Percentiles rank a stretch among this genome's conserved stretches.
phyloP scores from a whole-genome alignment of 2,888 invertebrate species.

The Zele albiditarsus region DNA sequence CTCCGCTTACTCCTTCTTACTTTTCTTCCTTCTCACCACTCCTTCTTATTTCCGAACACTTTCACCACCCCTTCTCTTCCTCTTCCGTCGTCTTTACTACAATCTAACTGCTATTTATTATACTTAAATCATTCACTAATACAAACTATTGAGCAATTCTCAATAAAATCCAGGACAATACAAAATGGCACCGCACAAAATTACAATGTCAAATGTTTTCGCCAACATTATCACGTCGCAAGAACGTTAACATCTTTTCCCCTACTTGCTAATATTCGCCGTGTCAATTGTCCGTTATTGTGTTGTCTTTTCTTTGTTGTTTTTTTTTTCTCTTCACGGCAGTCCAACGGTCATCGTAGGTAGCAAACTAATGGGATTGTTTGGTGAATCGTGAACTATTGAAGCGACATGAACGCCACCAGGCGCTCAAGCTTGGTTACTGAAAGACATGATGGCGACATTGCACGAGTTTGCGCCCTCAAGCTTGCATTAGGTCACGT shows the following conservation, averaged over 20 bases:
- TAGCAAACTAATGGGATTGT: constrained; percentile 27
- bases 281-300: not conserved
- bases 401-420: constrained; percentile 29
- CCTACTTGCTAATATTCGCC: not conserved
- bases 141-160: not conserved
- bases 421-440: not conserved
- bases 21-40: not conserved
- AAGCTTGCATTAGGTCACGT: constrained; percentile 20
- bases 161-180: constrained; percentile 3
- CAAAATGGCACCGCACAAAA: constrained; percentile 24
- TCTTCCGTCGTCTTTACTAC: not conserved
- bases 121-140: not conserved
- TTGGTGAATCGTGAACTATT: not conserved
- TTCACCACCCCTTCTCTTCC: not conserved
- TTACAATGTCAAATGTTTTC: constrained; percentile 3
- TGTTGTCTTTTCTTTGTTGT: not conserved
- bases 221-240: not conserved
- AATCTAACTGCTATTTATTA: not conserved
- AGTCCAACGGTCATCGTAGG: constrained; percentile 32
- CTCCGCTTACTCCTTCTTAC: not conserved
- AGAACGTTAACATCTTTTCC: not conserved
- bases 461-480: constrained; percentile 22
- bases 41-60: not conserved
- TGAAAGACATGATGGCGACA: constrained; percentile 13
- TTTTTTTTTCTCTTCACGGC: constrained; percentile 14